Evolutionary conservation across 1,140 invertebrate genomes (phyloP), one percentile per base, ranked within the genome.

Genomic region (Hirudo medicinalis): DNA sequence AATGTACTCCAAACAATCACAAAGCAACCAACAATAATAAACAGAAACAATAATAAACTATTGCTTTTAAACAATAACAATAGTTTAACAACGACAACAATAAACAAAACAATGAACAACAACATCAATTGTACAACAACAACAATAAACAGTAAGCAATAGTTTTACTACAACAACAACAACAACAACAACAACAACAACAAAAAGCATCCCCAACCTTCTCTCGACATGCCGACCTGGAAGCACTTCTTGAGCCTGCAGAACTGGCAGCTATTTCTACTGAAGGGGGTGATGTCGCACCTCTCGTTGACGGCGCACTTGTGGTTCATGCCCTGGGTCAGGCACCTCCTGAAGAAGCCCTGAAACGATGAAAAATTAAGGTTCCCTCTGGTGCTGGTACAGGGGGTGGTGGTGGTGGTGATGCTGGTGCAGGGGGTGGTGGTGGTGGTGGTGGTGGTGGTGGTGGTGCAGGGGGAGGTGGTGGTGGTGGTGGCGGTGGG

Each of bases 201-300:
- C 22, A 63, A n/a, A 2, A 63, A 63, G 1, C 57, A 20, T 63
- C 57, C 8, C 77, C 74, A 57, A 82, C 81, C 82, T 79, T 82
- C 81, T 72, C 81, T 74, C n/a, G 81, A 82, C 82, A 83, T 83
- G 29, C 82, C 82, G 22, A 83, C 81, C 54, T 77, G 75, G 72
- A 82, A 81, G 72, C 82, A 83, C 76, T 82, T 83, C 75, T 82
- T 83, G 25, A 82, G 75, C 54, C 82, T 74, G 74, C 82, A 83
- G 74, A 80, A 83, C 78, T 83, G 82, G 72, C 82, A 83, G 71
- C 80, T 82, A 72, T 83, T 83, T 29, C 82, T 63, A 27, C 79
- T 82, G 75, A 82, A 83, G 17, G 81, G 81, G 0, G 82, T 82
- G 20, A 82, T 81, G 60, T 82, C 80, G 75, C 82, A 82, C 73